Percentiles rank a stretch among this genome's conserved stretches.
Evolutionary conservation across 2,888 invertebrate genomes (phyloP).

Genomic region (Thumatha senex): DNA sequence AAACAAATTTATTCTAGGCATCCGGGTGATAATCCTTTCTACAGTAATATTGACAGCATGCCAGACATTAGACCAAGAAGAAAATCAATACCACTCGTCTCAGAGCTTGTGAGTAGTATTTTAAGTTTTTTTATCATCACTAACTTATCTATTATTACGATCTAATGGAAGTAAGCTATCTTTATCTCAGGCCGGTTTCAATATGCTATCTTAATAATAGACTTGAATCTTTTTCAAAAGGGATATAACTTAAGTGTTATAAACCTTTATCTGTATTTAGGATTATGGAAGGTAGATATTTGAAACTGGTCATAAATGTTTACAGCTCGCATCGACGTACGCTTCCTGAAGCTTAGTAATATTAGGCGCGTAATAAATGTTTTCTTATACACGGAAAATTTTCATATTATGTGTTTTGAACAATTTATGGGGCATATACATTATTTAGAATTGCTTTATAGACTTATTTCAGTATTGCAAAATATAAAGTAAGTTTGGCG

Average conservation of each 20-base stretch:
- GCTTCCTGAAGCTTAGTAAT: conserved; percentile 81
- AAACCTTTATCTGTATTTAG: conserved; percentile 28
- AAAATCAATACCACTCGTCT: conserved; percentile 98
- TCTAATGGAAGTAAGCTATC: conserved; percentile 63
- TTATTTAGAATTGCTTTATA: conserved; percentile 13
- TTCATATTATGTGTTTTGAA: conserved; percentile 57
- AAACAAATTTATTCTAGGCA: conserved; percentile 83
- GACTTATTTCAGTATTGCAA: neutral
- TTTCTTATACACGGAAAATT: conserved; percentile 70
- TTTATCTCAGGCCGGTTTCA: conserved; percentile 69
- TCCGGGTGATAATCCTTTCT: conserved; percentile 98
- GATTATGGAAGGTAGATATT: conserved; percentile 60
- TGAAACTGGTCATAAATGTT: conserved; percentile 78
- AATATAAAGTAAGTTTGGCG: too few species aligned
- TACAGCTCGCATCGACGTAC: conserved; percentile 77
- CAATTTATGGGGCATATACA: conserved; percentile 61
- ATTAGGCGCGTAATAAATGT: conserved; percentile 83
- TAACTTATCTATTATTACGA: conserved; percentile 44
- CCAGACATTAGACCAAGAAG: conserved; percentile 98
- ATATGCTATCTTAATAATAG: conserved; percentile 54
- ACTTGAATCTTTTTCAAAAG: conserved; percentile 28
- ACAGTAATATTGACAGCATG: conserved; percentile 99
- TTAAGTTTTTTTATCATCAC: conserved; percentile 27
- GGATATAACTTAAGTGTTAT: conserved; percentile 24
- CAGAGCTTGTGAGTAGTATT: conserved; percentile 96